Evolutionary conservation across 2,888 invertebrate species (phyloP).

Genomic region (Brenthis daphne): DNA sequence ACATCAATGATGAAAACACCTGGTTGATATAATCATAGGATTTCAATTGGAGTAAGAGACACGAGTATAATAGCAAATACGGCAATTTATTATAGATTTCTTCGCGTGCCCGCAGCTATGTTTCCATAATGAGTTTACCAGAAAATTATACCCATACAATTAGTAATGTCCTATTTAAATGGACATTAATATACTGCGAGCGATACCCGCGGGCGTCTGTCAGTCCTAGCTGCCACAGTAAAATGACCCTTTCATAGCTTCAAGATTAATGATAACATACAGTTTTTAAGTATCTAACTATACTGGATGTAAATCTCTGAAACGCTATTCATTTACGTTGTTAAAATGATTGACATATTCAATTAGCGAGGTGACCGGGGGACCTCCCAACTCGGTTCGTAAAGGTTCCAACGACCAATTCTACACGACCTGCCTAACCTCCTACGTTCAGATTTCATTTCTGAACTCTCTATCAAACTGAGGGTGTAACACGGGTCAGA

Average conservation of each 20-base stretch:
- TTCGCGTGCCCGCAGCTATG: constrained; percentile 54
- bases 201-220: constrained; percentile 68
- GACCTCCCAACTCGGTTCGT: constrained; percentile 80
- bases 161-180: constrained; percentile 69
- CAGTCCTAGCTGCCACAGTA: constrained; percentile 52
- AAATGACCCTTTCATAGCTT: constrained; percentile 39
- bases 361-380: constrained; percentile 86
- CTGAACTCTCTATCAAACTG: constrained; percentile 10
- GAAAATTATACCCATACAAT: constrained; percentile 66
- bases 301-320: constrained; percentile 60
- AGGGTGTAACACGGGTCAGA: constrained; percentile 46
- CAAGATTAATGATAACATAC: constrained; percentile 41
- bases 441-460: constrained; percentile 3
- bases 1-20: background rate
- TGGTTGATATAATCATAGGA: background rate
- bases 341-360: constrained; percentile 91
- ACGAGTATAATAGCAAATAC: constrained; percentile 8
- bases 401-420: constrained; percentile 59
- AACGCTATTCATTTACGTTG: constrained; percentile 84
- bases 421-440: constrained; percentile 46
- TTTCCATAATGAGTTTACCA: constrained; percentile 70
- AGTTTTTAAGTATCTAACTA: constrained; percentile 50
- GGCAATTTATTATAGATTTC: constrained; percentile 48
- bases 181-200: constrained; percentile 64
- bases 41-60: constrained; percentile 1